Evolutionary conservation across 2,797 vertebrate species (phyloP).

Genomic region (Phataginus tetradactyla): DNA sequence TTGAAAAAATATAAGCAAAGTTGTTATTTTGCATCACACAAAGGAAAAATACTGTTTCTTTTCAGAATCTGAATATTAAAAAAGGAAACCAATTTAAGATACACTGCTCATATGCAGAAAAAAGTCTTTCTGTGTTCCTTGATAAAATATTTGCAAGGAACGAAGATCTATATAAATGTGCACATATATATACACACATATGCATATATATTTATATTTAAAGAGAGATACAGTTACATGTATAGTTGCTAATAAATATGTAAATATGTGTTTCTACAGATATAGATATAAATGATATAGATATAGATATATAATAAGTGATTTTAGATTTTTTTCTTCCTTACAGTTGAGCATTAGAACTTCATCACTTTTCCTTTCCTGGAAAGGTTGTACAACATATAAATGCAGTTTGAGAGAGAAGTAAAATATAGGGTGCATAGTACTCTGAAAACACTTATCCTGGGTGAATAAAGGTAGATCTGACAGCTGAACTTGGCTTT

Average conservation of each 20-base stretch:
- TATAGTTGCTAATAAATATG: conserved; percentile 30
- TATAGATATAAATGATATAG: neutral
- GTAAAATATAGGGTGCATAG: neutral
- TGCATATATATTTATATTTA: neutral
- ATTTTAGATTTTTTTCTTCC: conserved; percentile 32
- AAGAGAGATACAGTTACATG: neutral
- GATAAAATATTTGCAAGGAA: conserved; percentile 61
- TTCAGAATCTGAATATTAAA: conserved; percentile 59
- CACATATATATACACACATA: neutral
- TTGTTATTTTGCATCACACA: conserved; percentile 71
- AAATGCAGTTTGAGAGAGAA: conserved; percentile 36
- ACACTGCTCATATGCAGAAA: conserved; percentile 38
- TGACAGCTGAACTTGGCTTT: neutral
- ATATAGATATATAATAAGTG: neutral
- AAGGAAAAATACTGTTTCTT: conserved; percentile 63
- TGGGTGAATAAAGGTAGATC: neutral
- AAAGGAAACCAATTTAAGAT: conserved; percentile 65
- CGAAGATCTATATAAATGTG: neutral
- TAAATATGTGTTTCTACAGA: conserved; percentile 46
- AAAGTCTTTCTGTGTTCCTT: conserved; percentile 39
- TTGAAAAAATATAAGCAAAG: conserved; percentile 70
- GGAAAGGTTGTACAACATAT: conserved; percentile 22
- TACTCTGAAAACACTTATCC: neutral
- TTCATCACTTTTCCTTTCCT: conserved; percentile 45
- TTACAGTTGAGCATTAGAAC: conserved; percentile 49